Evolutionary conservation across 2,888 invertebrate genomes (phyloP).

Genomic region (Vandiemenella viatica): DNA sequence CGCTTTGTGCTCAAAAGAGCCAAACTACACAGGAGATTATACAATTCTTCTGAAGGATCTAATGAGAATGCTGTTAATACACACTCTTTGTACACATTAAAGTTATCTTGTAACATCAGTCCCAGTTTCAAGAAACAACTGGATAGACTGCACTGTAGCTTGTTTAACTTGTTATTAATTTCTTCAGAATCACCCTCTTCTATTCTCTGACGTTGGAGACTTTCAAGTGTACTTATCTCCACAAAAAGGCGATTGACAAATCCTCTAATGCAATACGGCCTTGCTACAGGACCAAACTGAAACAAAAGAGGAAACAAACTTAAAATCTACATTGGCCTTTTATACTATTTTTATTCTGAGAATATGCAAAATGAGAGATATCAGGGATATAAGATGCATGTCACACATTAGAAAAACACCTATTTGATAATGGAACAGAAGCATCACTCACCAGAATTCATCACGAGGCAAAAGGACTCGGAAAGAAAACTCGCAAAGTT

Average conservation of each 20-base stretch:
- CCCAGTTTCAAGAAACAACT: constrained; percentile 49
- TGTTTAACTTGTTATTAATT: constrained; percentile 32
- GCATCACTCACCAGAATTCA: too few species aligned
- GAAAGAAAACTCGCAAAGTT: too few species aligned
- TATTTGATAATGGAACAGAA: too few species aligned
- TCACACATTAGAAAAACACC: too few species aligned
- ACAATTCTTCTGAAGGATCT: constrained; percentile 46
- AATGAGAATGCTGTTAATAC: constrained; percentile 60
- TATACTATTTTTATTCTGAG: too few species aligned
- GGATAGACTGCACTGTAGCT: constrained; percentile 37
- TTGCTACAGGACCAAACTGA: background rate
- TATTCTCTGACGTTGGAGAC: background rate
- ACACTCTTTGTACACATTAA: constrained; percentile 51
- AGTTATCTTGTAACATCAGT: constrained; percentile 39
- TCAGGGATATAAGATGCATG: too few species aligned
- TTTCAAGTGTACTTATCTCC: background rate
- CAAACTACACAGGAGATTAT: constrained; percentile 38
- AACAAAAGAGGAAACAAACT: too few species aligned
- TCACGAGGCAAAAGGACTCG: too few species aligned
- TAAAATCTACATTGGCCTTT: too few species aligned
- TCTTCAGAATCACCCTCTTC: background rate
- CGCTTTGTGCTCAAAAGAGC: constrained; percentile 34
- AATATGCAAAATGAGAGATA: too few species aligned
- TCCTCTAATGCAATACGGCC: background rate
- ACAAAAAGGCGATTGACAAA: background rate